Percentiles rank a stretch among this genome's conserved stretches.
These are phyloP conservation scores for Drosophila colorata DNA, from an alignment of 2,888 invertebrate genomes.

Conservation along the genomic window DNA sequence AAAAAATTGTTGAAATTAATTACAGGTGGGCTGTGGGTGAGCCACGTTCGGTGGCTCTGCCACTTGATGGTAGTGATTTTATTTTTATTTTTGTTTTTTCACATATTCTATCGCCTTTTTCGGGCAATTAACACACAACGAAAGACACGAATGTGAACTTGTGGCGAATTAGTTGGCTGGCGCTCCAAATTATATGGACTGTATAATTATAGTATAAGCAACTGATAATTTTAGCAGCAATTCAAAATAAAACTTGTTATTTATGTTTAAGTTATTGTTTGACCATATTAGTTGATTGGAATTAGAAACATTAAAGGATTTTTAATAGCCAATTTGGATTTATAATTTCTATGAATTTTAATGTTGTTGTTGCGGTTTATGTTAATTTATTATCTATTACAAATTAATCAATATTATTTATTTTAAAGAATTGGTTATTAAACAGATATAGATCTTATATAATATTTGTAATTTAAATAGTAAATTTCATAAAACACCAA, in stretches of 20 bases:
- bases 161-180: slow-evolving; percentile 3
- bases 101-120: slow-evolving; percentile 29
- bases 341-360: too few species aligned
- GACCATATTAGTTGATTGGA: background rate
- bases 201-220: slow-evolving; percentile 9
- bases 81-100: background rate
- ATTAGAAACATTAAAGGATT: background rate
- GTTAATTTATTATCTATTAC: too few species aligned
- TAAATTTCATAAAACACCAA: too few species aligned
- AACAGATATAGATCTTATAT: too few species aligned
- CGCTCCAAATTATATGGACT: slow-evolving; percentile 14
- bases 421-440: too few species aligned
- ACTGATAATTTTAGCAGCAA: background rate
- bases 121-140: slow-evolving; percentile 24
- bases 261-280: background rate
- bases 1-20: slow-evolving; percentile 51
- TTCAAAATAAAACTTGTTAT: background rate
- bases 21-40: slow-evolving; percentile 39
- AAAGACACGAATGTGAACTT: slow-evolving; percentile 22
- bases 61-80: slow-evolving; percentile 20
- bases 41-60: slow-evolving; percentile 24
- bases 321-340: too few species aligned
- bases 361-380: too few species aligned
- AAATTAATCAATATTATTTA: too few species aligned
- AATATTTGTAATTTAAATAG: too few species aligned